Conservation (phyloP, 2,113 vertebrate genomes). For the Beaufortia kweichowensis region DNA sequence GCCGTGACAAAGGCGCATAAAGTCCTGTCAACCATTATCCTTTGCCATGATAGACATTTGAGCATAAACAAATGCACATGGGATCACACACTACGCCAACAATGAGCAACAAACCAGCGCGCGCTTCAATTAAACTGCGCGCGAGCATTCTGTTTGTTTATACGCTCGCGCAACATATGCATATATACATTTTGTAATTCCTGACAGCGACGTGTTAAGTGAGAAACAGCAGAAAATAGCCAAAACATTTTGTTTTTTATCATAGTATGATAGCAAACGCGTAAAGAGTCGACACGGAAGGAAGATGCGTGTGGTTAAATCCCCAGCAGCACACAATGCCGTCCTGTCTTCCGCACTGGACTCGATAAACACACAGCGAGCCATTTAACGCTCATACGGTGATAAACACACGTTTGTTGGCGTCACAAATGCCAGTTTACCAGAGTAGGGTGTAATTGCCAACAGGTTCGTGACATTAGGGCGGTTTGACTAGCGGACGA, state of each 20-base stretch:
- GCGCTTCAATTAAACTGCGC: background rate
- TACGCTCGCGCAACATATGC: background rate
- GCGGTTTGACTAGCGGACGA: constrained; percentile 47
- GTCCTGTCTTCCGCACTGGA: constrained; percentile 61
- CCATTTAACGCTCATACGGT: constrained; percentile 23
- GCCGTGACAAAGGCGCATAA: background rate
- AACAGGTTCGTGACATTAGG: background rate
- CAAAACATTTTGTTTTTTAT: background rate
- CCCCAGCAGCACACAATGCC: constrained; percentile 69
- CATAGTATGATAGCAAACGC: background rate
- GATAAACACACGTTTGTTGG: constrained; percentile 39
- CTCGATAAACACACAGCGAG: background rate
- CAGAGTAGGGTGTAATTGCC: background rate
- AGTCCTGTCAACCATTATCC: background rate
- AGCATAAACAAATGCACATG: constrained; percentile 41
- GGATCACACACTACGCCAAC: constrained; percentile 18
- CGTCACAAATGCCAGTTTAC: background rate
- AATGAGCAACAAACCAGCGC: background rate
- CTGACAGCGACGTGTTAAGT: too few species aligned
- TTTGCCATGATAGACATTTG: background rate
- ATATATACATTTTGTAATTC: background rate
- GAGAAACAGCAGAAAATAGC: background rate
- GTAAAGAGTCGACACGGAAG: constrained; percentile 71
- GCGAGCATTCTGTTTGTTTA: background rate
- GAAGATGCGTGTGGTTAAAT: constrained; percentile 71